Conservation (phyloP, 2,888 invertebrate species). For the Zeuzera pyrina region DNA sequence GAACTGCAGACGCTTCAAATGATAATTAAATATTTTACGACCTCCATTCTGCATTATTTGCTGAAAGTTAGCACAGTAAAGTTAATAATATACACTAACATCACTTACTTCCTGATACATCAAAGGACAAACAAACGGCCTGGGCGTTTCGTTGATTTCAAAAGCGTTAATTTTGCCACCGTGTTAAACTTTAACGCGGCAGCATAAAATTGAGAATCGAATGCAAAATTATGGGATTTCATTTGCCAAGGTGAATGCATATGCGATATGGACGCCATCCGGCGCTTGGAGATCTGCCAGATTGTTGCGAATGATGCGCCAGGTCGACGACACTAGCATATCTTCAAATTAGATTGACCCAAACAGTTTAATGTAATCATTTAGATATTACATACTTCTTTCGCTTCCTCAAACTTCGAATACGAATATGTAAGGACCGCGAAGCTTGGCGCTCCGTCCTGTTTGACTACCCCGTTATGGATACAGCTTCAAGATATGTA, state of each 20-base stretch:
- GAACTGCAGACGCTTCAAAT: no score
- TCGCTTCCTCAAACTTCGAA: no score
- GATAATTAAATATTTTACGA: no score
- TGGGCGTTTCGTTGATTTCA: constrained; percentile 30
- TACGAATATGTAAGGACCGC: no score
- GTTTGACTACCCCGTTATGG: no score
- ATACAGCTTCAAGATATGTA: no score
- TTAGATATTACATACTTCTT: neutral
- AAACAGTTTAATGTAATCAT: neutral
- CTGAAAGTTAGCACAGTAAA: no score
- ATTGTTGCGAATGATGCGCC: constrained; percentile 33
- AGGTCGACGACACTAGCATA: constrained; percentile 36
- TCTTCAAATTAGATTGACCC: neutral
- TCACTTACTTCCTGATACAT: constrained; percentile 24
- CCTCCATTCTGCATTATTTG: no score
- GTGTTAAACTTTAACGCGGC: neutral
- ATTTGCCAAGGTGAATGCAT: constrained; percentile 19
- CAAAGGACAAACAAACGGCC: constrained; percentile 24
- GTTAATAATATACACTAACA: constrained; percentile 22
- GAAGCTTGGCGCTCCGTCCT: no score
- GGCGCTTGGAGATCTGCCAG: constrained; percentile 56
- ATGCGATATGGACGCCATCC: constrained; percentile 33
- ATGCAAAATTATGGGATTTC: neutral
- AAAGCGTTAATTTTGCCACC: no score
- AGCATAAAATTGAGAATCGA: neutral